Conservation (phyloP, 2,797 vertebrate genomes). For the Anguilla obscura region DNA sequence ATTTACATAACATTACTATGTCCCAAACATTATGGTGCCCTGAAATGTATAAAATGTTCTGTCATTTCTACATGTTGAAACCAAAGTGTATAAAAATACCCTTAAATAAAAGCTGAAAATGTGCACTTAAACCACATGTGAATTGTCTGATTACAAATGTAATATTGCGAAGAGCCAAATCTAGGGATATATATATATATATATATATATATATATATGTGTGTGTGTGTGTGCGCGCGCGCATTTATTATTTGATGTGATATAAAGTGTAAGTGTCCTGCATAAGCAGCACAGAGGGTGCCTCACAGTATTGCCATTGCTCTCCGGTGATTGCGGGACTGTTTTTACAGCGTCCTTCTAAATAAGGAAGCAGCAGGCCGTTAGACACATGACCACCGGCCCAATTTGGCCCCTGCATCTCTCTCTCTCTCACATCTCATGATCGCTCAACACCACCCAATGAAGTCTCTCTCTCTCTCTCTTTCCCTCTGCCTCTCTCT, state of each 20-base stretch:
- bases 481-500: constrained; percentile 51
- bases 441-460: constrained; percentile 73
- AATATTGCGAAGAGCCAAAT: too few species aligned
- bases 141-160: too few species aligned
- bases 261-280: constrained; percentile 58
- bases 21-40: too few species aligned
- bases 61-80: too few species aligned
- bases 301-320: constrained; percentile 74
- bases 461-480: constrained; percentile 66
- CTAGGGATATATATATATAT: too few species aligned
- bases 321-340: constrained; percentile 74
- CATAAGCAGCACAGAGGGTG: constrained; percentile 71
- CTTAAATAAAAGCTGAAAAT: too few species aligned
- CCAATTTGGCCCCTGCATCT: constrained; percentile 76
- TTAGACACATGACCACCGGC: constrained; percentile 75
- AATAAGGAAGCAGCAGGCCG: constrained; percentile 82
- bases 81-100: too few species aligned
- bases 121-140: too few species aligned
- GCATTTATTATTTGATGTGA: neutral
- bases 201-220: too few species aligned
- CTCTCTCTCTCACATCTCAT: constrained; percentile 73
- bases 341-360: constrained; percentile 89
- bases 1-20: too few species aligned
- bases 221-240: too few species aligned
- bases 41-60: too few species aligned